Evolutionary conservation across 2,888 invertebrate species (phyloP).

Genomic region (Drosophila kokeensis): DNA sequence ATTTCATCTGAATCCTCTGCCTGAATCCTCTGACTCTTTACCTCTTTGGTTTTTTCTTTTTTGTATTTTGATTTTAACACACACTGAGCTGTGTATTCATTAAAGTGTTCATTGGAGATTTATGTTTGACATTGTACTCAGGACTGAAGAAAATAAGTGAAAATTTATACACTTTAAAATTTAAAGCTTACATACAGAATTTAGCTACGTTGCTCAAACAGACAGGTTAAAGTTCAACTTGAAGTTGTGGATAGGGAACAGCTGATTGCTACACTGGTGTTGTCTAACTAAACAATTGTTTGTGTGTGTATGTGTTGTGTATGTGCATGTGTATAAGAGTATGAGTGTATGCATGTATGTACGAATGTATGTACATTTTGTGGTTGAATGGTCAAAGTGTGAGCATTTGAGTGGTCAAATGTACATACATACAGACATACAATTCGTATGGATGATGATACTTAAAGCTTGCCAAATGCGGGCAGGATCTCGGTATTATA

Average conservation of each 20-base stretch:
- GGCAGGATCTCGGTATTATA: neutral
- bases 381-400: constrained; percentile 6
- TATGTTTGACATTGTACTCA: neutral
- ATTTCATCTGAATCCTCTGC: neutral
- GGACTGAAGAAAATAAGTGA: neutral
- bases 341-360: constrained; percentile 2
- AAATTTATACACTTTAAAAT: neutral
- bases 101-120: neutral
- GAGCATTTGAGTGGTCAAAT: constrained; percentile 20
- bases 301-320: neutral
- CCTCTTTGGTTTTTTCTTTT: neutral
- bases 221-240: neutral
- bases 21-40: neutral
- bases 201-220: neutral
- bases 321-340: neutral
- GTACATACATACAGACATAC: constrained; percentile 10
- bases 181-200: neutral
- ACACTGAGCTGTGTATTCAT: neutral
- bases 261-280: neutral
- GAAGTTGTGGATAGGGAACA: neutral
- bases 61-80: neutral
- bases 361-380: constrained; percentile 3
- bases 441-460: neutral
- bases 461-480: constrained; percentile 3
- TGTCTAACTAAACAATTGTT: neutral